Base-by-base conservation (phyloP, 1,140 invertebrate species). In the Zaprionus nigranus region DNA sequence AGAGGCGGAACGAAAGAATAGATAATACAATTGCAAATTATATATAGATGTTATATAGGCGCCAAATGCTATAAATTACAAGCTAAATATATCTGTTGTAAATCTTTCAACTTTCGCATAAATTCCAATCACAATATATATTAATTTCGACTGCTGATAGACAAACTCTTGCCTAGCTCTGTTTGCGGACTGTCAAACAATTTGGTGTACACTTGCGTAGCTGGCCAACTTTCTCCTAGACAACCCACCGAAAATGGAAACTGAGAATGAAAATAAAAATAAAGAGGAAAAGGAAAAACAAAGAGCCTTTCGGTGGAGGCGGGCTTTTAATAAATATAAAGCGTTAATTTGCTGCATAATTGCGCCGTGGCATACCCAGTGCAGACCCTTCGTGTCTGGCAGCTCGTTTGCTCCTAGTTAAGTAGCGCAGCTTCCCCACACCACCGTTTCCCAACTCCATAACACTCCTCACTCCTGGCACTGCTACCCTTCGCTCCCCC, bases 301-400 rank as follows among this genome's bases (percentile, higher is more conserved):
- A 62, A 56, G 34, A 51, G 46, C 79, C 75, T 79, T 68, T 57
- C 84, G 74, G 71, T 79, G 82, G 76, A 26, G 62, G 79, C 72
- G 82, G 82, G 70, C 84, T 90, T 90, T 88, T 87, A 88, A 88
- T 90, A 90, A 88, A 88, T 84, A 88, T 90, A 88, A 88, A 90
- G 78, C 85, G 84, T 88, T 88, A 90, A 88, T 88, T 90, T 88
- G 85, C 84, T 88, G 84, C 84, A 88, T 88, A 90, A 87, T 88
- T 88, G 84, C 85, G 84, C 81, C 66, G 68, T 68, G 84, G 70
- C 85, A 90, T 81, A 81, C 83, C 83, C 83, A 84, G 9, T n/a
- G 61, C 38, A 75, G 76, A 78, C 74, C 81, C 84, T 75, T 84
- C 69, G 65, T 71, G 58, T 88, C 56, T 67, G 57, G 62, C 75